These are phyloP conservation scores for Eumacrocentrus americanus DNA, from an alignment of 2,888 invertebrate genomes.

Conservation along the genomic window DNA sequence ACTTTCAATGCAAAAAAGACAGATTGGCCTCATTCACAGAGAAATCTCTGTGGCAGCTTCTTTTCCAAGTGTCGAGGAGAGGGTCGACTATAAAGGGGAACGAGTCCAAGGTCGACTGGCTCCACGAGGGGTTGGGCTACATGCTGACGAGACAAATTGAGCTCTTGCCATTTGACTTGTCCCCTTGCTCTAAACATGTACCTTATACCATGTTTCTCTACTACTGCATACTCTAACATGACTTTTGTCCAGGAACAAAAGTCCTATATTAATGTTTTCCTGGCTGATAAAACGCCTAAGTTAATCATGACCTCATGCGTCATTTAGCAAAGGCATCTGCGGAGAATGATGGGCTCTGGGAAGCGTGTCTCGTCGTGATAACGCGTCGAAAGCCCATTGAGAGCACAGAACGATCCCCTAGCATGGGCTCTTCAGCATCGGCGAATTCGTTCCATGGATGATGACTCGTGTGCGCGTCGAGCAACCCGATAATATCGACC, in stretches of 20 bases:
- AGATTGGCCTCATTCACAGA: no score
- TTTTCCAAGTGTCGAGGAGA: no score
- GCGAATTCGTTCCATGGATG: conserved; percentile 6
- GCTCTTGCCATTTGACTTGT: conserved; percentile 4
- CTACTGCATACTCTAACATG: no score
- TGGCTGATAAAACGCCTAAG: no score
- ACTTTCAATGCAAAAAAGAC: no score
- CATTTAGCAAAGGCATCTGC: not conserved
- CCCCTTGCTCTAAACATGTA: no score
- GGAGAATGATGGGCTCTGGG: conserved; percentile 3
- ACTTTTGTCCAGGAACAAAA: no score
- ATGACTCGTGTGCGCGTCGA: conserved; percentile 14
- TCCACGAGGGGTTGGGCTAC: no score
- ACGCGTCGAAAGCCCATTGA: conserved; percentile 12
- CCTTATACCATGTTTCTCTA: no score
- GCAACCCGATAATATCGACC: conserved; percentile 26
- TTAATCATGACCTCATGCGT: not conserved
- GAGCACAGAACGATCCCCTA: not conserved
- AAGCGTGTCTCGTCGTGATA: conserved; percentile 14
- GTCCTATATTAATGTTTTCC: not conserved
- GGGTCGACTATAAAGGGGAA: no score
- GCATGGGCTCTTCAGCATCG: conserved; percentile 3
- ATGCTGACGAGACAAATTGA: conserved; percentile 22
- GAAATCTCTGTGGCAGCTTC: no score
- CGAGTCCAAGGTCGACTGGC: no score